Base-by-base conservation (phyloP, 2,888 invertebrate genomes). In the Brenthis hecate region DNA sequence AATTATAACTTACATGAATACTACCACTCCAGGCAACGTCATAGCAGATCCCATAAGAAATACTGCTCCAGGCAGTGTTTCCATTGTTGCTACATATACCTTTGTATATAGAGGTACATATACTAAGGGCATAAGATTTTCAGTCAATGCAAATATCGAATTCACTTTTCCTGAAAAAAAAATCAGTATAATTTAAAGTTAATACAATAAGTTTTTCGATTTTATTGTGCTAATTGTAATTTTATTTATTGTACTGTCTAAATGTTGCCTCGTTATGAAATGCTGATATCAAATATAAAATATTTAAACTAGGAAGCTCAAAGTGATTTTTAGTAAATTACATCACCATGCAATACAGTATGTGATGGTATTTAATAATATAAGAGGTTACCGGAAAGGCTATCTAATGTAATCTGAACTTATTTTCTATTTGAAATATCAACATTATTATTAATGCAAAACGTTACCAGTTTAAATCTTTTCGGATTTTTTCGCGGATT, bases 81-180 rank as follows among this genome's bases (percentile, higher is more conserved):
- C 91, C 89, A 96, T 94, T 0, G 95, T 95, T 1, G 94, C 93
- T 0, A 93, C 91, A 74, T 96, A 96, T 19, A 95, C 94, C 32
- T 93, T 93, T 65, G 94, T 95, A 83, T 95, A 96, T 87, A 95
- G 91, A 0, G 96, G 95, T 4, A 95, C 95, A 78, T 95, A 96
- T 14, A 95, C 86, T 57, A 95, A 82, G 0, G 95, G 95, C 94
- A 95, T 95, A 48, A 95, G 79, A 28, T 95, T 95, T 72, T 95
- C 87, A 66, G 94, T 94, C 3, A 95, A 92, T 0, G 95, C 95
- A 75, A 95, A 94, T 58, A 96, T 80, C 0, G 95, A 95, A 79
- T 95, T 95, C 1, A 95, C 93, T 85, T 95, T 95, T 14, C 95
- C 95, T 95, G 83, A 16, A 75, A 76, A 62, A 13, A 57, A 13